Base-by-base conservation (phyloP, 2,797 vertebrate genomes). In the Gallinago stenura region DNA sequence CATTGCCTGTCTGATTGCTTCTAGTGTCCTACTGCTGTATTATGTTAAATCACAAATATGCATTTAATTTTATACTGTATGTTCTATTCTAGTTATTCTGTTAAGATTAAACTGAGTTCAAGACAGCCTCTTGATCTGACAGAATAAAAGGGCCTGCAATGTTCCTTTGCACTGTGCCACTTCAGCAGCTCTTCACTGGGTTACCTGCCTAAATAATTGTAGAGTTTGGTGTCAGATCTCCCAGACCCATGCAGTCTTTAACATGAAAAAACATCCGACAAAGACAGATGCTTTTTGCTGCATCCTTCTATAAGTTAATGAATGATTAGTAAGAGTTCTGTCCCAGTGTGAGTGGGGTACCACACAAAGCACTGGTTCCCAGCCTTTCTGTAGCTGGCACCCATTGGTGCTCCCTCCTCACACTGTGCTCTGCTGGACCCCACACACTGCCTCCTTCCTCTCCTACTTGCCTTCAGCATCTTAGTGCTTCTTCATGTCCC, bases 301-400 rank as follows among this genome's bases (percentile, higher is more conserved):
- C n/a, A 24, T 19, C 28, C 31, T 72, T 68, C 64, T 77, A 25
- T 25, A 56, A 66, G 48, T 56, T 56, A 57, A 65, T 25, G 14
- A 61, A 61, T 30, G n/a, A 37, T 80, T 28, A 2, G 0, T 28
- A 65, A 39, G 30, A 25, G 16, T 62, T 51, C 43, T 46, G 11
- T n/a, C 28, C 57, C 1, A 1, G 46, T 0, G 1, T 33, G 51
- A 50, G 53, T 1, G 1, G 21, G 22, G 6, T 45, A 39, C 18
- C n/a, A 25, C 54, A 33, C 37, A 70, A 48, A 75, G 31, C 16
- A 22, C 16, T 9, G 2, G 1, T 56, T 45, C 53, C 35, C 60
- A 31, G n/a, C 28, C n/a, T 35, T 82, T 71, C 53, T 45, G 41
- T 39, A 28, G 41, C 53, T 45, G 58, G 15, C 1, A 2, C 41